phyloP scores from a whole-genome alignment of 2,888 invertebrate species.

The Drosophila macrothrix region DNA sequence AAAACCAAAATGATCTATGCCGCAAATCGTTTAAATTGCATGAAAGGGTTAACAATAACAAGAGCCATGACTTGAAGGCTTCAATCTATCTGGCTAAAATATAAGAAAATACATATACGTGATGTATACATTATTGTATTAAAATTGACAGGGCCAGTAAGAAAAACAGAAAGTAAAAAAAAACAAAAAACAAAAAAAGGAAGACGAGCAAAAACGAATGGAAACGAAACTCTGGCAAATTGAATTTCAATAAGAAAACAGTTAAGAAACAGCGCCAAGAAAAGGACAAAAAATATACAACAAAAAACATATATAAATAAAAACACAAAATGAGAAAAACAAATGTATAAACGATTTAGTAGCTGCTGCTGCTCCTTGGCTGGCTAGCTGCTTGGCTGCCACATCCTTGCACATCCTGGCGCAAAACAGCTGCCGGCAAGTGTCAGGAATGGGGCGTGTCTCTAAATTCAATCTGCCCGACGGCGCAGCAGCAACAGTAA shows the following conservation, averaged over 20 bases:
- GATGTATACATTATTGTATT: constrained; percentile 35
- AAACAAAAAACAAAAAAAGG: background rate
- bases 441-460: constrained; percentile 60
- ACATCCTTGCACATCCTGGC: constrained; percentile 54
- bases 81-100: constrained; percentile 48
- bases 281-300: constrained; percentile 48
- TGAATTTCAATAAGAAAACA: constrained; percentile 81
- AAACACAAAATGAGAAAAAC: constrained; percentile 61
- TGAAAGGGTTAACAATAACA: constrained; percentile 61
- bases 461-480: constrained; percentile 69
- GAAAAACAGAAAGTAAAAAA: background rate
- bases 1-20: constrained; percentile 64
- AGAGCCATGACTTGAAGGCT: constrained; percentile 41
- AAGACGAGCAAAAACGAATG: constrained; percentile 32
- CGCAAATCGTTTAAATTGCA: constrained; percentile 59
- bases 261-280: constrained; percentile 53
- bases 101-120: constrained; percentile 9
- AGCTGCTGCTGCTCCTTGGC: constrained; percentile 52
- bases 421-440: constrained; percentile 77
- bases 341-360: constrained; percentile 81
- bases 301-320: constrained; percentile 60
- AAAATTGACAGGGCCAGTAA: constrained; percentile 34
- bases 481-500: constrained; percentile 32
- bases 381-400: constrained; percentile 55
- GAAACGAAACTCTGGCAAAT: constrained; percentile 62